Percentiles rank a stretch among this genome's conserved stretches.
Evolutionary conservation across 2,113 vertebrate genomes (phyloP).

Genomic region (Gopherus flavomarginatus): DNA sequence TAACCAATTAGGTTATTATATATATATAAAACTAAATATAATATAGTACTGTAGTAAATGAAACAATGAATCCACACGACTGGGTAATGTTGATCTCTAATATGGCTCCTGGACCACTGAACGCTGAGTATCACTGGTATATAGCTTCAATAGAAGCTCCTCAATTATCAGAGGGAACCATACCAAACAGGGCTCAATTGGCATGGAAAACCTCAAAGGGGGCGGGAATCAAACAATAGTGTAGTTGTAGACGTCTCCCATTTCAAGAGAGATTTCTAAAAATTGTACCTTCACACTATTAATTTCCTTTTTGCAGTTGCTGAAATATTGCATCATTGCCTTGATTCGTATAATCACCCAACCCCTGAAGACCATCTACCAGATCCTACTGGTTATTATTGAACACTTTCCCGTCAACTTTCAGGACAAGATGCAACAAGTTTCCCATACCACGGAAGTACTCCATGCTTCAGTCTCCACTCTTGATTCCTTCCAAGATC

Average conservation of each 20-base stretch:
- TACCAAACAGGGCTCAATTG: too few species aligned
- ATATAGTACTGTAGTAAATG: too few species aligned
- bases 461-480: constrained; percentile 79
- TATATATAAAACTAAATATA: too few species aligned
- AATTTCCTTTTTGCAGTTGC: constrained; percentile 45
- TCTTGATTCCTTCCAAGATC: constrained; percentile 63
- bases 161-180: constrained; percentile 62
- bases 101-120: too few species aligned
- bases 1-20: too few species aligned
- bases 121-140: too few species aligned
- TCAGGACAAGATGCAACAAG: constrained; percentile 83
- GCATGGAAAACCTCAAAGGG: constrained; percentile 43
- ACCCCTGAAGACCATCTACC: constrained; percentile 78
- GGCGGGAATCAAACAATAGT: background rate
- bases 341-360: constrained; percentile 81
- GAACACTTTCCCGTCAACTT: constrained; percentile 82
- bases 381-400: constrained; percentile 80
- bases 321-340: constrained; percentile 79
- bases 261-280: background rate
- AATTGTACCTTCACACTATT: background rate
- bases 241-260: background rate
- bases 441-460: constrained; percentile 78
- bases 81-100: too few species aligned
- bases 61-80: too few species aligned
- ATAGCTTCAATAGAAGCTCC: background rate